Evolutionary conservation across 2,797 vertebrate genomes (phyloP), one percentile per base, ranked within the genome.

Genomic region (Acrossocheilus wenchowensis): DNA sequence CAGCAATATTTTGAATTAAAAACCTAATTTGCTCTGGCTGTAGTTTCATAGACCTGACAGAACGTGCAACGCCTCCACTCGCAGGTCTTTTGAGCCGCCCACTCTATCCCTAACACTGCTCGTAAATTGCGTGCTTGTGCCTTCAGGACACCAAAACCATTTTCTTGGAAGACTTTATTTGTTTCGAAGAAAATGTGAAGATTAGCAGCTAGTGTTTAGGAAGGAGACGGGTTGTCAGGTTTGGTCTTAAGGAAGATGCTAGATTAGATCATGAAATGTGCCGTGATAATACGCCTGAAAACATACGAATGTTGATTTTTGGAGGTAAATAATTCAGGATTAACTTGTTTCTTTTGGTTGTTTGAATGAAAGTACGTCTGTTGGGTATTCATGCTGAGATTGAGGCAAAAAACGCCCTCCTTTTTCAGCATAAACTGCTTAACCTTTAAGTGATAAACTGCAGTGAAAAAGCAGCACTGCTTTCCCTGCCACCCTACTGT

Each of bases 371-470:
- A 54, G 26, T 45, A 34, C 5, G 17, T 73, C 57, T 77, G 34
- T 48, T 17, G 7, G 50, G 23, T 69, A 48, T 80, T 68, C 19
- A 48, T 19, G 50, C 57, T 62, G 78, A 17, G 45, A 64, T 68
- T 73, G 36, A 60, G 66, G 19, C 66, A 15, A 26, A 12, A 48
- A 75, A 77, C 39, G 41, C 36, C 60, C 62, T 54, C 30, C 11
- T 54, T 87, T 85, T 36, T 36, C 30, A 69, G 54, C 52, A 86
- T 87, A 57, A 52, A 74, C 83, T 77, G 87, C 77, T 75, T 86
- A 86, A 89, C 52, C 81, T 89, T 88, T 89, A 81, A 87, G 84
- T 81, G 83, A 82, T 36, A 81, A 87, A 87, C 86, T 86, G 85
- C 78, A 60, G 36, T 50, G 75, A 82, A 68, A 43, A 52, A 43